These are phyloP conservation scores for Equus przewalskii DNA, from an alignment of 2,113 vertebrate genomes.

Conservation along the genomic window DNA sequence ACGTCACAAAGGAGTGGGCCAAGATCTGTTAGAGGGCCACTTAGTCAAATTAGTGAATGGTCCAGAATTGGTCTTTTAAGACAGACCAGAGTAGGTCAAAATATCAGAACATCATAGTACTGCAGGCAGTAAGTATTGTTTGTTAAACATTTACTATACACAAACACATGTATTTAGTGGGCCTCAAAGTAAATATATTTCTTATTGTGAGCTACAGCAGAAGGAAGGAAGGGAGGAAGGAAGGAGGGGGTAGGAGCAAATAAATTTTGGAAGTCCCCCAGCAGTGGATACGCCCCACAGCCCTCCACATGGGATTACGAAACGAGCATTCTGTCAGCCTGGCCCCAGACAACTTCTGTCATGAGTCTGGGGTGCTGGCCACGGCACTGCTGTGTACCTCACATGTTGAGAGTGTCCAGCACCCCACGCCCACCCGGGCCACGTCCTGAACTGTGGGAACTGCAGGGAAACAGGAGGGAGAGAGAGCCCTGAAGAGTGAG, in stretches of 20 bases:
- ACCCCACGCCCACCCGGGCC: background rate
- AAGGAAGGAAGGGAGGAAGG: background rate
- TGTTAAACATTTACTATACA: slow-evolving; percentile 2
- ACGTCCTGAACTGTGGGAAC: background rate
- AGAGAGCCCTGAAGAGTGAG: background rate
- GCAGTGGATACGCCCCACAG: background rate
- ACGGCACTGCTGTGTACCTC: background rate
- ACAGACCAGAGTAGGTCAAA: background rate
- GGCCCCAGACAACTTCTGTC: background rate
- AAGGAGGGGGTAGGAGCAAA: too few species aligned
- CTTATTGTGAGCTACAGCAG: background rate
- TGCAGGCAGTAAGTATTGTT: background rate
- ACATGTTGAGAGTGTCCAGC: background rate
- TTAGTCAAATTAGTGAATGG: background rate
- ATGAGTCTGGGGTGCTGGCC: background rate
- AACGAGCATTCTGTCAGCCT: background rate
- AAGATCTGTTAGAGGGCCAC: background rate
- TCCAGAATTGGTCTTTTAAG: background rate
- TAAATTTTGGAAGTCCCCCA: background rate
- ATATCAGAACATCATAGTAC: background rate
- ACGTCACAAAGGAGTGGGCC: background rate
- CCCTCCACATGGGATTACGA: background rate
- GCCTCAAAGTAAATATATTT: background rate
- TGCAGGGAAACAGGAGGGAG: background rate
- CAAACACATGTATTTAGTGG: background rate